Evolutionary conservation across 2,797 vertebrate species (phyloP).

Genomic region (Spea hammondii): DNA sequence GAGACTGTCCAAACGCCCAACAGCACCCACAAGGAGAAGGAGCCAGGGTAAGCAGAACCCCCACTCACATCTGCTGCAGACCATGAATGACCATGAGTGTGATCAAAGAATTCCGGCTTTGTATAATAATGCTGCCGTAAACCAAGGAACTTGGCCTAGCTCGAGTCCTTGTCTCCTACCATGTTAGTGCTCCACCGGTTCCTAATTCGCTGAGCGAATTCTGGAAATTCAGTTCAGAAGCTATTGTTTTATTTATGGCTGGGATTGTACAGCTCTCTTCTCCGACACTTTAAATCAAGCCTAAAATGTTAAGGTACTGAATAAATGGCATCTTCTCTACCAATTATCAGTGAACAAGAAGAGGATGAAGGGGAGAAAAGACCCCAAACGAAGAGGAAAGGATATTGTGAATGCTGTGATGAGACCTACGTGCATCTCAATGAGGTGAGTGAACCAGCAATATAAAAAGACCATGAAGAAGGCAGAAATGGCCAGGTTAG

Average conservation of each 20-base stretch:
- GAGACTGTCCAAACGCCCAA: background rate
- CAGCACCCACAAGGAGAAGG: slow-evolving; percentile 5
- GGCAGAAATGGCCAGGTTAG: no score
- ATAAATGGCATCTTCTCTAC: background rate
- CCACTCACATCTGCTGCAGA: no score
- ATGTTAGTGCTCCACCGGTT: background rate
- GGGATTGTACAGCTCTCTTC: no score
- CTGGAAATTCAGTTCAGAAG: no score
- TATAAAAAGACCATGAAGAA: background rate
- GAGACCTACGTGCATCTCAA: slow-evolving; percentile 11
- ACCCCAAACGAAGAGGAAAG: slow-evolving; percentile 20
- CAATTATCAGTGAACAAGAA: slow-evolving; percentile 14
- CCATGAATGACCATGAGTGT: no score
- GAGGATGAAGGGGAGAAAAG: slow-evolving; percentile 9
- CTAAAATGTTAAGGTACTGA: no score
- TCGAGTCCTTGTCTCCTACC: background rate
- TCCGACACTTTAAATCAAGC: no score
- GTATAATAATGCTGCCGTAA: background rate
- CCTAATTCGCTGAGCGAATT: no score
- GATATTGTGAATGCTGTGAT: slow-evolving; percentile 45
- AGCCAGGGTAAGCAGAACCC: slow-evolving; percentile 17
- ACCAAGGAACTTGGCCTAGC: no score
- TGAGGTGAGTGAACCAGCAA: slow-evolving; percentile 24
- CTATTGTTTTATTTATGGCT: no score
- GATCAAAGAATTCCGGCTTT: no score